Percentiles rank a stretch among this genome's conserved stretches.
phyloP scores from a whole-genome alignment of 2,888 invertebrate genomes.

The Melitaea athalia region DNA sequence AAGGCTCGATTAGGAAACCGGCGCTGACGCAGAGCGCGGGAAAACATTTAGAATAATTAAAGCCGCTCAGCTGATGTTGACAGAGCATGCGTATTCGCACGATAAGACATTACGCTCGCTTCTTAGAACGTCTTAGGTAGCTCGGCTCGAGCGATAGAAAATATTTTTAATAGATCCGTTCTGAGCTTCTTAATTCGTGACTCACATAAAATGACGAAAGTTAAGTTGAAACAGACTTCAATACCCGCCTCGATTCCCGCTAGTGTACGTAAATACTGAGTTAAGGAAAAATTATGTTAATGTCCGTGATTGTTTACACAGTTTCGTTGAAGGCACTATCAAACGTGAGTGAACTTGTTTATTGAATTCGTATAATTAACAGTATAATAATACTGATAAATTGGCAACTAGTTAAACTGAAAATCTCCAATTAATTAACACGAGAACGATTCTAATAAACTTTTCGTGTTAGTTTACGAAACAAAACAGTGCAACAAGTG shows the following conservation, averaged over 20 bases:
- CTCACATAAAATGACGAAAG: constrained; percentile 81
- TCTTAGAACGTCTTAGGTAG: constrained; percentile 43
- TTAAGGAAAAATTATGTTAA: constrained; percentile 60
- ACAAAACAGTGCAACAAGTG: constrained; percentile 40
- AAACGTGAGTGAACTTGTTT: constrained; percentile 36
- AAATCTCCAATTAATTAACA: constrained; percentile 35
- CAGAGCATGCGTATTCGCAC: constrained; percentile 50
- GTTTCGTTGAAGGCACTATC: constrained; percentile 32
- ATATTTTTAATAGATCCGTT: constrained; percentile 55
- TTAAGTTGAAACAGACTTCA: constrained; percentile 72
- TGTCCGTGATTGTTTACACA: constrained; percentile 46
- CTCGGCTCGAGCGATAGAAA: constrained; percentile 53
- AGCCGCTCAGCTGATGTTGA: constrained; percentile 70
- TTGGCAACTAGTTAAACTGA: constrained; percentile 25
- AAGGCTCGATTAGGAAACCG: constrained; percentile 44
- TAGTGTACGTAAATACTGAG: constrained; percentile 48
- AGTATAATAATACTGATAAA: constrained; percentile 22
- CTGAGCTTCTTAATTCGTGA: constrained; percentile 56
- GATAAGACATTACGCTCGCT: constrained; percentile 38
- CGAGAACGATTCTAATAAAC: constrained; percentile 20
- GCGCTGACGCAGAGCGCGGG: constrained; percentile 57
- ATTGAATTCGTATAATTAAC: constrained; percentile 20
- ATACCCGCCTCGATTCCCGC: constrained; percentile 56
- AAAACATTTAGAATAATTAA: constrained; percentile 58
- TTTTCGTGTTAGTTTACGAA: constrained; percentile 19